Base-by-base conservation (phyloP, 2,113 vertebrate species). In the Cervus canadensis region DNA sequence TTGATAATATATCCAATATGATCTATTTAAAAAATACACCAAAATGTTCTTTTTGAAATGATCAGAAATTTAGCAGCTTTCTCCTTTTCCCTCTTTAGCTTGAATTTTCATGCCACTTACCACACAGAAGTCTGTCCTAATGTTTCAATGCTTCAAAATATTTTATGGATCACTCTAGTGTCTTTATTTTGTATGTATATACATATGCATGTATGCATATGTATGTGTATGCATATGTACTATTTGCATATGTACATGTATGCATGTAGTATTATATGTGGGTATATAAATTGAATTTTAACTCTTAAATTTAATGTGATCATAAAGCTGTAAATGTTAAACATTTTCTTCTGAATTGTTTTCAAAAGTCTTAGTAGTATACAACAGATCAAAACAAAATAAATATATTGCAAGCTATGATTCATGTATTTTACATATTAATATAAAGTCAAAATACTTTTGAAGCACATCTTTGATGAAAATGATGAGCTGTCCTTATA, bases 311-410 rank as follows among this genome's bases (percentile, higher is more conserved):
- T 52, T 82, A 92, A 76, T 71, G 23, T 30, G 25, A 50, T 7
- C 6, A 62, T 94, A 28, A 82, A 87, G 19, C 86, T 87, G 3
- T 81, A 84, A 95, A 71, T 87, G 17, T 90, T 88, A 81, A 91
- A 83, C 33, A 67, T 79, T 93, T 94, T 97, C n/a, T 95, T 97
- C 62, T 82, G 57, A 87, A 9, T 94, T 90, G 78, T 82, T 91
- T 83, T 97, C 40, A 94, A 40, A 92, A 74, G 33, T 78, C 57
- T 79, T 59, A 50, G 36, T 91, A 43, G 30, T 62, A n/a, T 14
- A 91, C 8, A 93, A 60, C 5, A 83, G 30, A 86, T 62, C 26
- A 88, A 94, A 94, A 93, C 52, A 91, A 92, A 89, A 89, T 79
- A 87, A 62, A 67, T 84, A 43, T 28, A 93, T 88, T 82, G 23